Evolutionary conservation across 2,797 vertebrate species (phyloP), one percentile per base, ranked within the genome.

Genomic region (Eulemur coronatus): DNA sequence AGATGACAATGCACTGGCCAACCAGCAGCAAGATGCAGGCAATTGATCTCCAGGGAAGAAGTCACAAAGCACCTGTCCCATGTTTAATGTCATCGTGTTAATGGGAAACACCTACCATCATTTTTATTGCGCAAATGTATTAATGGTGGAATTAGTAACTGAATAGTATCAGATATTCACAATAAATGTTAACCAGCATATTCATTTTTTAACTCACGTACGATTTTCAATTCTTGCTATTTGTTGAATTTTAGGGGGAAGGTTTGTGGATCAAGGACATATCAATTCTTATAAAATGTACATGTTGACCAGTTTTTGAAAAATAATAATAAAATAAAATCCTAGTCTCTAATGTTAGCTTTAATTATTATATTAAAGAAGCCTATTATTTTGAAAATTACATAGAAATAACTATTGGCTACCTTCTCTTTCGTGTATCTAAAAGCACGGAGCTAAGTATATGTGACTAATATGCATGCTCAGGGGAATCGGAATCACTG

Each of bases 311-410:
- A 35, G 46, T 72, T 50, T 94, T 59, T 43, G 57, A 67, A 89
- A 87, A 89, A 48, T 57, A 10, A 65, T 57, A 28, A 52, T 17
- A 79, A 72, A 93, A 57, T n/a, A 57, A 82, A 86, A 85, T 11
- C 8, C 17, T 76, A 26, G 4, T 61, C 35, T 85, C 35, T 50
- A 81, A 17, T 70, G 38, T 65, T 72, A 35, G 46, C 50, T 67
- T 38, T 15, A 86, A 75, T 69, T 22, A 57, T 61, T 85, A 2
- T 75, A 70, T 72, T 78, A 69, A 63, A 61, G 41, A 85, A 84
- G 28, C 18, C 65, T 63, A 70, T 17, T 93, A 28, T 92, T 69
- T 76, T 76, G 28, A 95, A 89, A 92, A 91, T 67, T 52, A 52
- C 24, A 38, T 3, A 65, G 6, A n/a, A 18, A 70, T 6, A 79